These are phyloP conservation scores for Drosophila merina DNA, from an alignment of 2,888 invertebrate genomes.

Conservation along the genomic window DNA sequence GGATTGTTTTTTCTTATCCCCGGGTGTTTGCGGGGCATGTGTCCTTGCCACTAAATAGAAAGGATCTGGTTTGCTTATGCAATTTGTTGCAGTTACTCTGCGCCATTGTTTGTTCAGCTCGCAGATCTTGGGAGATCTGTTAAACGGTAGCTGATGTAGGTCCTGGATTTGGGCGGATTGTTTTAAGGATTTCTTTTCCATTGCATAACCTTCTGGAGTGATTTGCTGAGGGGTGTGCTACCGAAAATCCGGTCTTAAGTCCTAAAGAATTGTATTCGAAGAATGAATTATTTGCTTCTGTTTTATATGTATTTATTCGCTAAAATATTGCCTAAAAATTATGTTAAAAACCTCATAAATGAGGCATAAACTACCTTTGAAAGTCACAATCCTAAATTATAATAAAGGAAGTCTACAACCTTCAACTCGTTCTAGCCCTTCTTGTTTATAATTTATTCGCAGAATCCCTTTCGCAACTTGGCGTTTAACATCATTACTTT, in stretches of 20 bases:
- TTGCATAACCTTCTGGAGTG: constrained; percentile 50
- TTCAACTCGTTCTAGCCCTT: not conserved
- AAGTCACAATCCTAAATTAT: not conserved
- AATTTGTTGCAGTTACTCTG: constrained; percentile 72
- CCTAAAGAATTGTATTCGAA: not conserved
- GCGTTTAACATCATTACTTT: constrained; percentile 54
- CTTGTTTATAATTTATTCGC: constrained; percentile 58
- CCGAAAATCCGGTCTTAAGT: constrained; percentile 7
- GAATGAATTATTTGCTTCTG: not conserved
- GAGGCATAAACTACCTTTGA: not conserved
- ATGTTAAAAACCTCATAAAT: not conserved
- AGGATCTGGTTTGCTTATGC: constrained; percentile 66
- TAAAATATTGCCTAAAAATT: too few species aligned
- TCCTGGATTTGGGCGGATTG: constrained; percentile 26
- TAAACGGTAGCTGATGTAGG: constrained; percentile 50
- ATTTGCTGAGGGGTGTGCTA: constrained; percentile 28
- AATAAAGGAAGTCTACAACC: not conserved
- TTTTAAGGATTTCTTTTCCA: constrained; percentile 38
- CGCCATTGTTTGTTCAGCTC: constrained; percentile 57
- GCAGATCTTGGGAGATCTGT: constrained; percentile 17
- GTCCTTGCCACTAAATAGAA: constrained; percentile 59
- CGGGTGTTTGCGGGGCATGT: constrained; percentile 60
- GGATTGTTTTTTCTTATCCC: constrained; percentile 28
- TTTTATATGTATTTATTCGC: too few species aligned
- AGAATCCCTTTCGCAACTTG: constrained; percentile 47